Evolutionary conservation across 2,113 vertebrate genomes (phyloP).

Genomic region (Lutjanus erythropterus): DNA sequence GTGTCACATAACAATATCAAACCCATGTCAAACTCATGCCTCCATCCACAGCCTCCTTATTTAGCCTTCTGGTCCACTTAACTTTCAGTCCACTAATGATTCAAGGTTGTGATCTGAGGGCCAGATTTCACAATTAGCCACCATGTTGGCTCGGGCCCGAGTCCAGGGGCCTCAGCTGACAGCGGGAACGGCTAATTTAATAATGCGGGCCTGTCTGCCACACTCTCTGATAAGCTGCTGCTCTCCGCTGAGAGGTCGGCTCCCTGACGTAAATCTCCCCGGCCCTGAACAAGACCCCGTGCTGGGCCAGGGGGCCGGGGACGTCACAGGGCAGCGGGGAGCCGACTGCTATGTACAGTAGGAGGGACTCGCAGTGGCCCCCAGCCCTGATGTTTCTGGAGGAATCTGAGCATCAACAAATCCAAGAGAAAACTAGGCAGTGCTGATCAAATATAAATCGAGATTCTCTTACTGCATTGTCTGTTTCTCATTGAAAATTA

Average conservation of each 20-base stretch:
- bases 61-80: constrained; percentile 29
- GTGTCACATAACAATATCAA: constrained; percentile 29
- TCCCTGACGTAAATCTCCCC: constrained; percentile 61
- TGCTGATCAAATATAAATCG: no score
- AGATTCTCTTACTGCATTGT: no score
- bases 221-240: constrained; percentile 67
- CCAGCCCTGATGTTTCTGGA: constrained; percentile 8
- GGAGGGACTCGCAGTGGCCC: neutral
- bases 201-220: constrained; percentile 59
- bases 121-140: constrained; percentile 59
- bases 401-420: constrained; percentile 26
- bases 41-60: constrained; percentile 16
- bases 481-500: no score
- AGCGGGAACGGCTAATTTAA: constrained; percentile 73
- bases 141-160: constrained; percentile 46
- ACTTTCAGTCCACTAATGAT: constrained; percentile 59
- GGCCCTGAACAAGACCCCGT: constrained; percentile 39
- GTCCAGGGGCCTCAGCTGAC: constrained; percentile 73
- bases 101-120: constrained; percentile 43
- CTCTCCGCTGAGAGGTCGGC: constrained; percentile 52
- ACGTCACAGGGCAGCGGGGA: constrained; percentile 51
- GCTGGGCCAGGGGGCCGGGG: constrained; percentile 43
- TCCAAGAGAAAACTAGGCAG: no score
- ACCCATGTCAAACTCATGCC: constrained; percentile 10
- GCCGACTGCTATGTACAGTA: neutral